Base-by-base conservation (phyloP, 2,797 vertebrate species). In the Sebastes matsubarae region DNA sequence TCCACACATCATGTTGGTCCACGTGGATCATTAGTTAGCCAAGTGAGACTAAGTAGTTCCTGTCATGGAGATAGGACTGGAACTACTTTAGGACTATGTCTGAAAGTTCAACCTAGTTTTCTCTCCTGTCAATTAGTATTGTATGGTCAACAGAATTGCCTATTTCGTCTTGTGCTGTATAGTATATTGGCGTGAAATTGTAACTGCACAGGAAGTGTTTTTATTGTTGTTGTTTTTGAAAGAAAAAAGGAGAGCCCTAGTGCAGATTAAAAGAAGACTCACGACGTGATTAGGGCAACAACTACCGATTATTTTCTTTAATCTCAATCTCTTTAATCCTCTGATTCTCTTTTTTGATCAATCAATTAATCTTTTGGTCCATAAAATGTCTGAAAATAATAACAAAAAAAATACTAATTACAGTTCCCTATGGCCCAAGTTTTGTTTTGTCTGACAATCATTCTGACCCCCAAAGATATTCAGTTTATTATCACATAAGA, bases 11-110 rank as follows among this genome's bases (percentile, higher is more conserved):
- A 52, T 52, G 18, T 20, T 20, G 20, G 46, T n/a, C 46, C 46
- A 52, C 18, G 0, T n/a, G 8, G 50, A 52, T 55, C n/a, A 0
- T 55, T 0, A 0, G 9, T 55, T 55, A 42, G 18, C 46, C 8
- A 52, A n/a, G 8, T 52, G 52, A 55, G n/a, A 10, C n/a, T 9
- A 55, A n/a, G 52, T 54, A 5, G 52, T 54, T 54, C 9, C 20
- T 54, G 52, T 55, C 52, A 1, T 6, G n/a, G 52, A 55, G 52
- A 55, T 52, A 2, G 18, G 46, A 55, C 52, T 24, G 52, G 52
- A 55, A 52, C 1, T 7, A 55, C 52, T 55, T 55, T 1, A 0
- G 52, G 52, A n/a, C 50, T 52, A 8, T 52, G 50, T 52, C 50
- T 52, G 20, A 52, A 10, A 52, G 6, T 1, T 52, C 1, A n/a